Conservation (phyloP, 2,113 vertebrate genomes). For the Merops nubicus region DNA sequence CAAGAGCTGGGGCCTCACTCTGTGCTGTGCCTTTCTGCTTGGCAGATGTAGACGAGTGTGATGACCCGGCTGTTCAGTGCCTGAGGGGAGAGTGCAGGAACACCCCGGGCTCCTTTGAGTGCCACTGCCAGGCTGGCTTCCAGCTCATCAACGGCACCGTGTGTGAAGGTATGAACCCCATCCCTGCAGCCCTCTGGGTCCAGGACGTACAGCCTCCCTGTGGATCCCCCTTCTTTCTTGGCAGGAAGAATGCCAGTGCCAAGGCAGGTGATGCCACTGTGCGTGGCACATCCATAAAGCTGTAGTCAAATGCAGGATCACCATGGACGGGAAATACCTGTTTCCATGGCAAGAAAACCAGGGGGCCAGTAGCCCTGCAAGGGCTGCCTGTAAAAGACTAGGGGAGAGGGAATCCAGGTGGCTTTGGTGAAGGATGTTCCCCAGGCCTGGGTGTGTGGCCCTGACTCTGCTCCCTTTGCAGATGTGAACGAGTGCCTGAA, state of each 20-base stretch:
- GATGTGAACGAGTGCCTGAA: conserved; percentile 90
- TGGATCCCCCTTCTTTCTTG: background rate
- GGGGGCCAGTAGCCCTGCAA: background rate
- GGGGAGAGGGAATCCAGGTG: background rate
- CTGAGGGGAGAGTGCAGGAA: conserved; percentile 80
- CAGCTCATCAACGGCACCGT: conserved; percentile 60
- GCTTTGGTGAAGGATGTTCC: background rate
- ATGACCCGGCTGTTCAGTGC: conserved; percentile 67
- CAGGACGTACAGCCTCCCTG: background rate
- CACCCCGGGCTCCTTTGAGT: conserved; percentile 79
- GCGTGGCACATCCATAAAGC: background rate
- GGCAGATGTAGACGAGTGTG: conserved; percentile 82
- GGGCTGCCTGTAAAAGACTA: background rate
- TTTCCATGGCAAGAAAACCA: background rate
- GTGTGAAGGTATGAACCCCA: conserved; percentile 66
- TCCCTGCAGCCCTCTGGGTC: background rate
- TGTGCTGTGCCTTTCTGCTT: conserved; percentile 21
- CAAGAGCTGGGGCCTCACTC: background rate
- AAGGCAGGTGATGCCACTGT: background rate
- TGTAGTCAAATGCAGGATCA: background rate
- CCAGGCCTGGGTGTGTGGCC: background rate
- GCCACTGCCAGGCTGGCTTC: conserved; percentile 79
- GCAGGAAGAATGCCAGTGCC: background rate
- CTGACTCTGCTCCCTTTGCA: conserved; percentile 55
- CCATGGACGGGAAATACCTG: background rate